Evolutionary conservation across 2,113 vertebrate species (phyloP), one percentile per base, ranked within the genome.

Genomic region (Tauraco erythrolophus): DNA sequence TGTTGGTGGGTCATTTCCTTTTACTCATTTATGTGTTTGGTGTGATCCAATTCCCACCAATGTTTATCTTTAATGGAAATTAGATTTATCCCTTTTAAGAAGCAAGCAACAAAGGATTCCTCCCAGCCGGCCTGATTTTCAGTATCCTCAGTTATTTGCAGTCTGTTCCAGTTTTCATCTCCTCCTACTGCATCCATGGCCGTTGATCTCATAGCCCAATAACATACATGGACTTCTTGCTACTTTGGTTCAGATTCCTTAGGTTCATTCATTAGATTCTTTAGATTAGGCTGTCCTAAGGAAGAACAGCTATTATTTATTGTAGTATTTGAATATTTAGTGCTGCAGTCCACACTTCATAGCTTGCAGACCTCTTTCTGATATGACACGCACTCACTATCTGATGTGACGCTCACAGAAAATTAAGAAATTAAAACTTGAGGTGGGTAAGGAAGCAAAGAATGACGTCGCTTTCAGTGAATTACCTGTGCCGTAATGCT

Each of bases 1-100:
- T 92, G 50, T 70, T 89, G 70, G 80, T 48, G 39, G 68, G 56
- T 91, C 64, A 78, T 84, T 94, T 89, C 80, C 91, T 96, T 89
- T 87, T 78, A 54, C 60, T 84, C 2, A 1, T 61, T 71, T 86
- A 16, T 39, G n/a, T 89, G 37, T 84, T 96, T 77, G 23, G 43
- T 56, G 60, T 89, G 77, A 95, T 84, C 72, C 80, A 91, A 6
- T 96, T 96, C 65, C 56, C 48, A 84, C 48, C 23, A 11, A 28
- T 3, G 10, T 64, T 95, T 81, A 70, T 70, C 72, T 94, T 89
- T 43, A 62, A 87, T 68, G 72, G 39, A 71, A 91, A 87, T 64
- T 39, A 51, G 61, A 68, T 91, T 91, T 87, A 75, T 66, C 33
- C 39, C 72, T 75, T 91, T 96, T 74, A 91, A 83, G 76, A 91